phyloP scores from a whole-genome alignment of 2,797 vertebrate species.

The Bradypodion pumilum region DNA sequence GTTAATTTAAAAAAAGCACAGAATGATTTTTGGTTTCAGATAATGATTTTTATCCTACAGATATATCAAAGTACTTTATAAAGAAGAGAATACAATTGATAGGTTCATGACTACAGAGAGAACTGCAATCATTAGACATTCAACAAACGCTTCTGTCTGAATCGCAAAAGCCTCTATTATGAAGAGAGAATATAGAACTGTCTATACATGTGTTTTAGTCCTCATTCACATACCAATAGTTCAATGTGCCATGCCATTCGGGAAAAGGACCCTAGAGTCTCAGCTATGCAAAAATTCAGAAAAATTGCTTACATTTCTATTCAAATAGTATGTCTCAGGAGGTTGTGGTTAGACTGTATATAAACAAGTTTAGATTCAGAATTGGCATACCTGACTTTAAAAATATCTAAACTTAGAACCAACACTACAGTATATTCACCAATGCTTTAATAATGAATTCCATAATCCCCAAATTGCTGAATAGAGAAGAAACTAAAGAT shows the following conservation, averaged over 20 bases:
- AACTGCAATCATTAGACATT: neutral
- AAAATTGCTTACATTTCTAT: neutral
- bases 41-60: neutral
- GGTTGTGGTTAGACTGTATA: neutral
- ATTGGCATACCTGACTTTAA: too few species aligned
- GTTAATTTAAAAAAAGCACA: neutral
- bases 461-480: neutral
- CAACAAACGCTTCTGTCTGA: neutral
- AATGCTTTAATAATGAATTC: neutral
- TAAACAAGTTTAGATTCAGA: too few species aligned
- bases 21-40: neutral
- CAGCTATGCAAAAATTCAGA: neutral
- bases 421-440: neutral
- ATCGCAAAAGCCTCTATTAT: neutral
- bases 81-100: neutral
- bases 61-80: neutral
- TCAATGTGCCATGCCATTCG: neutral
- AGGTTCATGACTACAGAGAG: slow-evolving; percentile 11
- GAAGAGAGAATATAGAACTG: neutral
- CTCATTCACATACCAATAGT: neutral
- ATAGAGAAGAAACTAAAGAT: neutral
- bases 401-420: neutral
- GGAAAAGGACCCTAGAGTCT: neutral
- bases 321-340: neutral
- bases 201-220: neutral